Conservation (phyloP, 2,797 vertebrate species). For the Dicrostonyx torquatus region DNA sequence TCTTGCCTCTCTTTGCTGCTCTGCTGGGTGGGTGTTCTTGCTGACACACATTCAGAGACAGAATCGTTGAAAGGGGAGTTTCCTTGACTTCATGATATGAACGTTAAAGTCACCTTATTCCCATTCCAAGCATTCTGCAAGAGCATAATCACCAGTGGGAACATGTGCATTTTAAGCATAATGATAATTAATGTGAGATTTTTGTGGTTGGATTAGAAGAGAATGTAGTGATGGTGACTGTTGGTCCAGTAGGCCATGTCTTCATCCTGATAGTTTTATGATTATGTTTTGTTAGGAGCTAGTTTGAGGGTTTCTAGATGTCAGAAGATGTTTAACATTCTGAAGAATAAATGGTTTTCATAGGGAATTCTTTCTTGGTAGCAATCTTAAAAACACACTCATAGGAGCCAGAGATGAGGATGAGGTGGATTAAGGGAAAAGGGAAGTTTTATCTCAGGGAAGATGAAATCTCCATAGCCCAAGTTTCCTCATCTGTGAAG, state of each 20-base stretch:
- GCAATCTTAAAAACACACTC: not conserved
- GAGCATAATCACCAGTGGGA: not conserved
- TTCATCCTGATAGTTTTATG: not conserved
- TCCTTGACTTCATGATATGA: not conserved
- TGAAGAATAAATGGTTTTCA: not conserved
- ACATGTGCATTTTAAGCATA: not conserved
- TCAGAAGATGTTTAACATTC: not conserved
- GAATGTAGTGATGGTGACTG: not conserved
- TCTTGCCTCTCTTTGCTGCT: not conserved
- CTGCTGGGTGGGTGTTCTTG: not conserved
- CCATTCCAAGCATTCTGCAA: slow-evolving; percentile 7
- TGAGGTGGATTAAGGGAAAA: not conserved
- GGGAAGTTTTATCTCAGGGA: not conserved
- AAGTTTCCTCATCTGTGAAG: not conserved
- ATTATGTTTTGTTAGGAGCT: not conserved
- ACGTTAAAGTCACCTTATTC: not conserved
- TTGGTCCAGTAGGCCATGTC: not conserved
- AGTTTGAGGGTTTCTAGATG: not conserved
- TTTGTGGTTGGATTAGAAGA: not conserved
- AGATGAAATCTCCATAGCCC: not conserved
- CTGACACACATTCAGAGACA: not conserved
- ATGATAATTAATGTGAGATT: not conserved
- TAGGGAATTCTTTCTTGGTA: not conserved
- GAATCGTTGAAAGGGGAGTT: not conserved
- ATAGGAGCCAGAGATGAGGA: not conserved